Conservation (phyloP, 1,140 invertebrate genomes). For the Brachionus rotundiformis region DNA sequence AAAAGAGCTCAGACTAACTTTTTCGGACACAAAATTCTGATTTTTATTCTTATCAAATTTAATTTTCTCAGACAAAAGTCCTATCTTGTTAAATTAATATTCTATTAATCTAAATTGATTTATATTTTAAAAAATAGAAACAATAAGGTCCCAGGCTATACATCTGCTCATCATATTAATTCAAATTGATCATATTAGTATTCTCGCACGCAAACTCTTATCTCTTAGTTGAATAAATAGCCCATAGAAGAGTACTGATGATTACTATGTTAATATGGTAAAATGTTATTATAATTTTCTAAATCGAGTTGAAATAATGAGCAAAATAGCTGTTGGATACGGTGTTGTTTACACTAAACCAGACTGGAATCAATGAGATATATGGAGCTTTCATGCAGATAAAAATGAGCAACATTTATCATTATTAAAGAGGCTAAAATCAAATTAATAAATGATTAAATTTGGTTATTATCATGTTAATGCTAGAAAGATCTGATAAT, state of each 20-base stretch:
- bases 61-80: background rate
- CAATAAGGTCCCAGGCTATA: background rate
- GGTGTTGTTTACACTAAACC: conserved; percentile 35
- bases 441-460: conserved; percentile 24
- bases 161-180: conserved; percentile 49
- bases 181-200: conserved; percentile 23
- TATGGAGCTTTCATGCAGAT: background rate
- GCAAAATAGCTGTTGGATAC: conserved; percentile 41
- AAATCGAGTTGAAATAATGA: conserved; percentile 39
- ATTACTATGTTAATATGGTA: conserved; percentile 38
- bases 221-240: background rate
- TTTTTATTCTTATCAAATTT: background rate
- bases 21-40: background rate
- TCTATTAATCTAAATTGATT: background rate
- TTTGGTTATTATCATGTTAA: conserved; percentile 15
- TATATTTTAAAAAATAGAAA: background rate
- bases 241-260: background rate
- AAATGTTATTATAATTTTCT: conserved; percentile 35
- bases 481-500: conserved; percentile 26
- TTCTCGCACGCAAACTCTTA: conserved; percentile 36
- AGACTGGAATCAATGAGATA: conserved; percentile 27
- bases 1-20: background rate
- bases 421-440: conserved; percentile 15
- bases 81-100: conserved; percentile 17
- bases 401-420: conserved; percentile 15